Conservation (phyloP, 2,888 invertebrate species). For the Exocentrus adspersus region DNA sequence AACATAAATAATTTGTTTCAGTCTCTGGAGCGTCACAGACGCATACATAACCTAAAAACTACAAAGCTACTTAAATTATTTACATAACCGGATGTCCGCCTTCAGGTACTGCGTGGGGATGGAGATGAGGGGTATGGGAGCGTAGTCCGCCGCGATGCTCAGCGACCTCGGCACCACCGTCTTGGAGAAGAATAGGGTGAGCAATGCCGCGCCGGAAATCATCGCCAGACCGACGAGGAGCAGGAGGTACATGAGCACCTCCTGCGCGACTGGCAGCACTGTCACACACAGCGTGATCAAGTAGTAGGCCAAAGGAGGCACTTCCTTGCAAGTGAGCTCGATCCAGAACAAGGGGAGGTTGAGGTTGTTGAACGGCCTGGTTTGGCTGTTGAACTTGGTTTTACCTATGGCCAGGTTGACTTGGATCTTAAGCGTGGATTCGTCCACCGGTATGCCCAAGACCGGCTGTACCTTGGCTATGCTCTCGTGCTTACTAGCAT, state of each 20-base stretch:
- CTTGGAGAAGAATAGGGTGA: slow-evolving; percentile 45
- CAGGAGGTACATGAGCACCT: slow-evolving; percentile 50
- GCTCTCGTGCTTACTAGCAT: slow-evolving; percentile 67
- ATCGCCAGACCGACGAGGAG: slow-evolving; percentile 55
- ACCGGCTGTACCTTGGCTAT: slow-evolving; percentile 77
- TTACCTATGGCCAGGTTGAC: slow-evolving; percentile 76
- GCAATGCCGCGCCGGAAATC: slow-evolving; percentile 53
- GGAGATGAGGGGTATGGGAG: slow-evolving; percentile 57
- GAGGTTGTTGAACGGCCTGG: slow-evolving; percentile 71
- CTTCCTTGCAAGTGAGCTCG: slow-evolving; percentile 66
- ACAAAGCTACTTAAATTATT: slow-evolving; percentile 40
- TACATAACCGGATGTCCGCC: slow-evolving; percentile 43
- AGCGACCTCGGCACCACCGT: slow-evolving; percentile 43
- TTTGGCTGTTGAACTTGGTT: slow-evolving; percentile 70
- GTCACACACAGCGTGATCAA: slow-evolving; percentile 47
- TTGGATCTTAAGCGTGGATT: slow-evolving; percentile 74
- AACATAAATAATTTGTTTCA: slow-evolving; percentile 48
- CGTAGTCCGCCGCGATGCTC: slow-evolving; percentile 54
- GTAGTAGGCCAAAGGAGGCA: slow-evolving; percentile 49
- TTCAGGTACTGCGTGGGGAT: slow-evolving; percentile 53
- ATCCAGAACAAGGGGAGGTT: slow-evolving; percentile 79
- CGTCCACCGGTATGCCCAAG: slow-evolving; percentile 72
- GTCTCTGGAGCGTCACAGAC: slow-evolving; percentile 50
- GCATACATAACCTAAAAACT: slow-evolving; percentile 28
- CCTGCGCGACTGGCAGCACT: slow-evolving; percentile 49